Evolutionary conservation across 2,888 invertebrate species (phyloP), one percentile per base, ranked within the genome.

Genomic region (Lymantria monacha): DNA sequence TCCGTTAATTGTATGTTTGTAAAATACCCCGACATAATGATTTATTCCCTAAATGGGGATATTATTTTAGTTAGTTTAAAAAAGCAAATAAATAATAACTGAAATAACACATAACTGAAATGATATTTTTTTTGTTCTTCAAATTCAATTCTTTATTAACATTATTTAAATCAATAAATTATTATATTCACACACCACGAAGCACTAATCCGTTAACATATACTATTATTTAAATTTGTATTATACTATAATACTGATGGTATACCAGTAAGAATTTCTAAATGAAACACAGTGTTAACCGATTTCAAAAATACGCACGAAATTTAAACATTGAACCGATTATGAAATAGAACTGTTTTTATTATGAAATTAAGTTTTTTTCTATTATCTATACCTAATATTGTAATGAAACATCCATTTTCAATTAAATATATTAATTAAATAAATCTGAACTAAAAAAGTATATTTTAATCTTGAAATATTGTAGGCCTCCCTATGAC

Each of bases 161-260:
- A 33, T 33, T 33, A 33, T 33, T 33, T 10, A 33, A 33, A 33
- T 10, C 9, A 10, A 33, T 7, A 7, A 7, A 7, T 33, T 10
- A 10, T 10, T 33, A 33, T 33, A 33, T 33, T 1, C 33, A 56
- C 30, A 11, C 1, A 44, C n/a, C 44, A 51, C 55, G 31, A 60
- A 41, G 50, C 54, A 64, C 55, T 49, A 53, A 53, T 57, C 53
- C 42, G 30, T 59, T 54, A 59, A 48, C 36, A 57, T 50, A n/a
- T n/a, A n/a, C n/a, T n/a, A 55, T 59, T 47, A 48, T 65, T 56
- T 51, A 37, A 46, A 57, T 59, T 55, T 62, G 49, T 65, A 65
- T 50, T 47, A 62, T 69, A 63, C 66, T 65, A 65, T 50, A 48
- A 62, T 69, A 63, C 69, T 66, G 66, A 69, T 65, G 63, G 66